A percentile compares a stretch with the other conserved stretches of the same genome.
phyloP scores from a whole-genome alignment of 2,113 vertebrate genomes.

The Cromileptes altivelis region DNA sequence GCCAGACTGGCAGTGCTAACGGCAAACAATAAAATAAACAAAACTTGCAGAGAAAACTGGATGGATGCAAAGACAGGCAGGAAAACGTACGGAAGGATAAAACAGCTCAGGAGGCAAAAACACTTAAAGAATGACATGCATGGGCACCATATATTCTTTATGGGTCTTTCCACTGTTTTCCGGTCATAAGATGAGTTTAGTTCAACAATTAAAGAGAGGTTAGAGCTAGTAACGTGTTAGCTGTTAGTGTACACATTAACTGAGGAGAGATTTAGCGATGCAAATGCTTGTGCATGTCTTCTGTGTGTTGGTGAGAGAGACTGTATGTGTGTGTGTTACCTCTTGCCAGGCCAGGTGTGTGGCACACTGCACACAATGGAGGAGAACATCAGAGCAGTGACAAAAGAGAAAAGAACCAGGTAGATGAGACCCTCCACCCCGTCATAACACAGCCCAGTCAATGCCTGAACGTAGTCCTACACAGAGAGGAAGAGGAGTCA shows the following conservation, averaged over 20 bases:
- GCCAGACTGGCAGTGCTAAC: slow-evolving; percentile 46
- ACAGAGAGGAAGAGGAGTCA: not conserved
- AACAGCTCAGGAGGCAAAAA: slow-evolving; percentile 46
- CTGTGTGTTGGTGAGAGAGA: slow-evolving; percentile 33
- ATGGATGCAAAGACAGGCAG: slow-evolving; percentile 73
- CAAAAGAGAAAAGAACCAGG: slow-evolving; percentile 97
- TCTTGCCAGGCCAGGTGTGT: slow-evolving; percentile 97
- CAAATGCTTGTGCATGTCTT: slow-evolving; percentile 1
- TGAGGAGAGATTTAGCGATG: not conserved
- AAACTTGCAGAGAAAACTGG: slow-evolving; percentile 49
- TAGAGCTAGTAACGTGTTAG: slow-evolving; percentile 50
- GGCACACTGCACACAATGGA: slow-evolving; percentile 97
- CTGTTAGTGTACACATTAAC: slow-evolving; percentile 55
- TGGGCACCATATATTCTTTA: slow-evolving; percentile 29
- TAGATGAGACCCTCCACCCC: slow-evolving; percentile 98
- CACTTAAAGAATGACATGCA: slow-evolving; percentile 64
- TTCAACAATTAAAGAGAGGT: slow-evolving; percentile 21
- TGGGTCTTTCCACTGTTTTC: slow-evolving; percentile 12
- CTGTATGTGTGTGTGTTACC: slow-evolving; percentile 82
- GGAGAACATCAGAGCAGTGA: slow-evolving; percentile 99
- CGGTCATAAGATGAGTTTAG: slow-evolving; percentile 28
- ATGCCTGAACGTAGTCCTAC: slow-evolving; percentile 95
- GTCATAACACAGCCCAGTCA: slow-evolving; percentile 96
- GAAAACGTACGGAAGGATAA: slow-evolving; percentile 57
- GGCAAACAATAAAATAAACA: slow-evolving; percentile 47